Evolutionary conservation across 2,113 vertebrate genomes (phyloP), one percentile per base, ranked within the genome.

Genomic region (Pipra filicauda): DNA sequence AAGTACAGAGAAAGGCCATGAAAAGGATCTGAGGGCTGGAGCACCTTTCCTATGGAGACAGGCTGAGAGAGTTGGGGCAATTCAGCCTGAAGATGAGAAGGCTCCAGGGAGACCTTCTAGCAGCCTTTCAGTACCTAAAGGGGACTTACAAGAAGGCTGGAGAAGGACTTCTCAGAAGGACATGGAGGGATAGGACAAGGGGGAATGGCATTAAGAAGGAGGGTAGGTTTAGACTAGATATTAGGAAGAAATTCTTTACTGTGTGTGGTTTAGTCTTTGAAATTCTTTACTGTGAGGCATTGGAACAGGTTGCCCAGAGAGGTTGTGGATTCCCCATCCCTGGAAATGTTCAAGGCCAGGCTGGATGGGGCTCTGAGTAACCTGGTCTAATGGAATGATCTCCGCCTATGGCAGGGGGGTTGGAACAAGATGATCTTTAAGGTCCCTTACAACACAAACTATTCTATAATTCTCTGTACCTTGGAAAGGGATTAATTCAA

Each of bases 321-420:
- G 4, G 4, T 18, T 0, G 0, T n/a, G n/a, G 21, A 14, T 44
- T 46, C 8, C 24, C 3, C 39, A 41, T 41, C 41, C 8, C 13
- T 69, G 46, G 15, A 54, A 41, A 19, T 35, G 8, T 48, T 54
- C 0, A 2, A n/a, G 24, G n/a, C 11, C 5, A 19, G 46, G 28
- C 16, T 54, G 33, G 13, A 61, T 4, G 33, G 4, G 33, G 8
- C 5, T 46, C 16, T 75, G 10, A 46, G 73, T n/a, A 39, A 10
- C 0, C 0, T 26, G 28, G 4, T 61, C 28, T 31, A 12, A 23
- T n/a, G n/a, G 16, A 30, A 61, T 33, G 46, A 39, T 18, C 26
- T 18, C 59, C 19, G 37, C 26, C 37, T 8, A 20, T 41, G 37
- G 18, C 17, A 62, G 37, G 37, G 26, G 37, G 5, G 11, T 6